phyloP scores from a whole-genome alignment of 2,113 vertebrate genomes.

The Chitala chitala region DNA sequence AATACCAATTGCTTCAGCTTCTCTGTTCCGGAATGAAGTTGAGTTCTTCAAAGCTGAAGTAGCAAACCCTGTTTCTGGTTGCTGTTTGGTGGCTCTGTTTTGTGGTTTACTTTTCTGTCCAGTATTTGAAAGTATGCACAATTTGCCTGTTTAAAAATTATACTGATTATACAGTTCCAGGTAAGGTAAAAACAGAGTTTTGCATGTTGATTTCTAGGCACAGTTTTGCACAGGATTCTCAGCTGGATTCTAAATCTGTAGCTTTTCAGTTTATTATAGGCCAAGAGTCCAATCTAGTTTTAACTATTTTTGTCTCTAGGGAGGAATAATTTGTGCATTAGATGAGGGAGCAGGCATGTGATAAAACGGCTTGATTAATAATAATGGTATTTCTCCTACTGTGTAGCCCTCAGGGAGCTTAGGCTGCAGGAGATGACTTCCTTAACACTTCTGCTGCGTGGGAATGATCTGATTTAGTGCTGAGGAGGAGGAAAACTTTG shows the following conservation, averaged over 20 bases:
- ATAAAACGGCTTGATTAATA: slow-evolving; percentile 19
- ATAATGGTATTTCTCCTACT: slow-evolving; percentile 19
- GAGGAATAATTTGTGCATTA: not conserved
- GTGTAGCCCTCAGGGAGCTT: not conserved
- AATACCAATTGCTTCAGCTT: not conserved
- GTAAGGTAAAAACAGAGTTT: not conserved
- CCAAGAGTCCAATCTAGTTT: slow-evolving; percentile 17
- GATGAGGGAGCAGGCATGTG: not conserved
- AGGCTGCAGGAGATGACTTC: not conserved
- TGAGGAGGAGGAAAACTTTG: not conserved
- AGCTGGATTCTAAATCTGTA: not conserved
- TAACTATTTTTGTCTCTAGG: slow-evolving; percentile 12
- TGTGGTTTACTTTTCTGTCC: not conserved
- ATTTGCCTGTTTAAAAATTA: not conserved
- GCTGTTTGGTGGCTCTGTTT: no score
- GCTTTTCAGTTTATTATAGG: slow-evolving; percentile 7
- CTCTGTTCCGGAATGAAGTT: not conserved
- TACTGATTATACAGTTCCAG: not conserved
- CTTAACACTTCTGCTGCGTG: slow-evolving; percentile 15
- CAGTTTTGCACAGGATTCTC: slow-evolving; percentile 1
- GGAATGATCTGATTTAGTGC: slow-evolving; percentile 19
- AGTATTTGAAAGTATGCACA: not conserved
- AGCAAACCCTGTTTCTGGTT: not conserved
- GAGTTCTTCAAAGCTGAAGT: not conserved
- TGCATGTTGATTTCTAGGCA: not conserved